Percentiles rank a stretch among this genome's conserved stretches.
Conservation (phyloP, 1,140 invertebrate genomes). For the Chironomus tepperi region DNA sequence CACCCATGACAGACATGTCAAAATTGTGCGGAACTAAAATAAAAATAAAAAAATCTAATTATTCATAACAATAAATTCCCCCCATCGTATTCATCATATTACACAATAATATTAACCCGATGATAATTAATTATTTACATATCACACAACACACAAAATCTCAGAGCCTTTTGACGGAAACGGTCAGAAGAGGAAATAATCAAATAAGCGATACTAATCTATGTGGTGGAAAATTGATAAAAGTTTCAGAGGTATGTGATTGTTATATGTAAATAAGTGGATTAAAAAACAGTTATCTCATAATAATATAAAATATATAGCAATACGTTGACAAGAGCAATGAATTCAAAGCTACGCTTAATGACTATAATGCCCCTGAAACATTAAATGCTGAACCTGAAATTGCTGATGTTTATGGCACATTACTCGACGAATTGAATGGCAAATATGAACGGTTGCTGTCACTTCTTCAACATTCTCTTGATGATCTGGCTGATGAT, state of each 20-base stretch:
- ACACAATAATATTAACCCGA: no score
- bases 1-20: no score
- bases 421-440: constrained; percentile 75
- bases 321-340: background rate
- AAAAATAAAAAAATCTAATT: no score
- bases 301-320: background rate
- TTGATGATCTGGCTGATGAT: background rate
- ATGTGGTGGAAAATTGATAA: constrained; percentile 20
- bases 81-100: no score
- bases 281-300: background rate
- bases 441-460: constrained; percentile 67
- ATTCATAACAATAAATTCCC: no score
- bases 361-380: constrained; percentile 6
- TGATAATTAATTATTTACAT: no score
- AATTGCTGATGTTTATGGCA: constrained; percentile 70
- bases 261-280: background rate
- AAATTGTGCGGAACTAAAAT: no score
- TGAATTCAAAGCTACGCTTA: background rate
- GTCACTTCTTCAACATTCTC: constrained; percentile 31
- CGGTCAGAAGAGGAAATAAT: constrained; percentile 22
- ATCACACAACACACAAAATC: background rate
- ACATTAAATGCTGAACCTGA: constrained; percentile 33
- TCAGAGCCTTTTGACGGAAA: constrained; percentile 19
- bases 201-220: constrained; percentile 22
- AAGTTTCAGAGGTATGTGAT: constrained; percentile 22